Evolutionary conservation across 23 tunicate species (phyloP).

Genomic region (Halocynthia roretzi): DNA sequence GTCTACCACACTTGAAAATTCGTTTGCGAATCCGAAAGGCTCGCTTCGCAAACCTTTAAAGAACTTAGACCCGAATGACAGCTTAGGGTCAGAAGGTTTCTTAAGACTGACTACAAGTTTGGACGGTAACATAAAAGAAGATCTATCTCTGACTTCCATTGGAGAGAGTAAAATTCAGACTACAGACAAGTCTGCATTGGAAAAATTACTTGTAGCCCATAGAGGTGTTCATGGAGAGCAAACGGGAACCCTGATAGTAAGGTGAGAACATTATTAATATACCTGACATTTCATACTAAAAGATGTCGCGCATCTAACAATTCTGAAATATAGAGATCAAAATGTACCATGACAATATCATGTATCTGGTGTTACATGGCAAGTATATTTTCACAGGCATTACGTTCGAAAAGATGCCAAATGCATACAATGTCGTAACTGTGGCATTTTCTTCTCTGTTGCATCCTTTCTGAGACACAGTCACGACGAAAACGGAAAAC

Average conservation of each 20-base stretch:
- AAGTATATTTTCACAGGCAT: conserved; percentile 14
- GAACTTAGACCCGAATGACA: conserved; percentile 14
- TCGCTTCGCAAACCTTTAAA: conserved; percentile 16
- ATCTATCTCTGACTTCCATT: not conserved
- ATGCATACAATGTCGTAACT: conserved; percentile 27
- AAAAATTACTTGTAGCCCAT: conserved; percentile 16
- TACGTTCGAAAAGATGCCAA: conserved; percentile 22
- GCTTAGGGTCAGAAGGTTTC: conserved; percentile 1
- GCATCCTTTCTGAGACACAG: conserved; percentile 14
- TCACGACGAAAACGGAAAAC: conserved; percentile 20
- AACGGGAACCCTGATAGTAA: conserved; percentile 18
- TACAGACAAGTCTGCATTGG: not conserved
- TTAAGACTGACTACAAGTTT: not conserved
- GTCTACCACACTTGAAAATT: too few relatives aligned
- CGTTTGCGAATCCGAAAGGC: conserved; percentile 7
- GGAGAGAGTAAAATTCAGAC: not conserved
- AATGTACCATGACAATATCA: too few relatives aligned
- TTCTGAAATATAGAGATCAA: too few relatives aligned
- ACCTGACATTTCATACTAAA: not conserved
- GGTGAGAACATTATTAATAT: not conserved
- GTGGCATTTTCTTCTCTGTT: conserved; percentile 20
- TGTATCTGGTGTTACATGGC: not conserved
- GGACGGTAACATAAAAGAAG: not conserved
- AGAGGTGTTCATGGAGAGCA: conserved; percentile 23
- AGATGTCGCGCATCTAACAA: not conserved